Percentiles rank a stretch among this genome's conserved stretches.
These are phyloP conservation scores for Diglossa cyanea DNA, from an alignment of 2,797 vertebrate species.

Conservation along the genomic window DNA sequence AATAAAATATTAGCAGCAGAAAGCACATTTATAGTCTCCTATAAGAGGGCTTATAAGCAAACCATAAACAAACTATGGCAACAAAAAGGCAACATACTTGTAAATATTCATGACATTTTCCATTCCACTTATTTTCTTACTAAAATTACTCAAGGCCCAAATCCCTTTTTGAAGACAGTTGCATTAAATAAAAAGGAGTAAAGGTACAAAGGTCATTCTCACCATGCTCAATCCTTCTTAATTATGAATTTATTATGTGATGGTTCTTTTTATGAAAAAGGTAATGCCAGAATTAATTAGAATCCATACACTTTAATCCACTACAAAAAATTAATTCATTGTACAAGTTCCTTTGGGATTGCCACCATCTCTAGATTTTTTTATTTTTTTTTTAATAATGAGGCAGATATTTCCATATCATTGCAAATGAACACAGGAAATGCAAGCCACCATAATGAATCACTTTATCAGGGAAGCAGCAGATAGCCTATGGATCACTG, in stretches of 20 bases:
- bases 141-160: constrained; percentile 10
- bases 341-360: neutral
- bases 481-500: neutral
- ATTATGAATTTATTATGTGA: constrained; percentile 12
- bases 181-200: constrained; percentile 1
- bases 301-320: constrained; percentile 13
- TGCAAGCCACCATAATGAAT: neutral
- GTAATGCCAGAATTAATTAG: constrained; percentile 48
- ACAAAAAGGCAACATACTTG: neutral
- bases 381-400: neutral
- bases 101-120: constrained; percentile 46
- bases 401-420: neutral
- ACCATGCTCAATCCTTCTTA: neutral
- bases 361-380: neutral
- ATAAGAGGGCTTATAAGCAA: constrained; percentile 5
- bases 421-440: neutral
- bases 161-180: neutral
- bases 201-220: constrained; percentile 7
- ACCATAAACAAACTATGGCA: constrained; percentile 29
- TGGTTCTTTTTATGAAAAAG: constrained; percentile 9
- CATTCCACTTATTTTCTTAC: constrained; percentile 22
- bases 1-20: constrained; percentile 21
- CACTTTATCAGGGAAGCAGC: neutral
- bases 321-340: constrained; percentile 38
- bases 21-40: neutral